Percentiles rank a stretch among this genome's conserved stretches.
These are phyloP conservation scores for Nannobrachium achirus DNA, from an alignment of 2,113 vertebrate species.

Conservation along the genomic window DNA sequence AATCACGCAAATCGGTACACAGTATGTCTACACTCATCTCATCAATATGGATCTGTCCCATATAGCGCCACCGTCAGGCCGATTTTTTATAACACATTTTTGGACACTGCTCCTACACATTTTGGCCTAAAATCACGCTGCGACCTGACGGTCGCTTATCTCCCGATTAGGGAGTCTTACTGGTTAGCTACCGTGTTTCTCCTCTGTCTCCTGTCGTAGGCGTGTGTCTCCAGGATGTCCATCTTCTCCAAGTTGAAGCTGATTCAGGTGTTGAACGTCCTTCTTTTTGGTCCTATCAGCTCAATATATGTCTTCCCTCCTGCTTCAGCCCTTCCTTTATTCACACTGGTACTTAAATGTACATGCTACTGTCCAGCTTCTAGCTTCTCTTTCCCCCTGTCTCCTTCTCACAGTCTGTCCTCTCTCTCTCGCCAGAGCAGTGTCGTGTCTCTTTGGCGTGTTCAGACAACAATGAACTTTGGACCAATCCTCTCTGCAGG, in stretches of 20 bases:
- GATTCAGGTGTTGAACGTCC: neutral
- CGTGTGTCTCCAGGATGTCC: constrained; percentile 83
- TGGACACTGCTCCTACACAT: too few relatives aligned
- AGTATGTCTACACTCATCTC: too few relatives aligned
- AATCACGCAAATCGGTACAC: too few relatives aligned
- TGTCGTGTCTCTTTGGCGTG: constrained; percentile 31
- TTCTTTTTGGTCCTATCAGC: neutral
- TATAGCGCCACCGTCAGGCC: too few relatives aligned
- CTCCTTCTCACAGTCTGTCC: constrained; percentile 3
- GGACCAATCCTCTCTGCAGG: constrained; percentile 54
- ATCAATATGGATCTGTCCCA: too few relatives aligned
- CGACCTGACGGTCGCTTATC: too few relatives aligned
- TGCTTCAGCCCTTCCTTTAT: neutral
- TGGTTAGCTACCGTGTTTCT: constrained; percentile 75
- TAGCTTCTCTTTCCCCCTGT: constrained; percentile 1
- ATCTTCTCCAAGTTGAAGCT: constrained; percentile 57
- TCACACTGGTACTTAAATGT: neutral
- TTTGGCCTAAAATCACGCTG: too few relatives aligned
- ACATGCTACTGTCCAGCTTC: neutral
- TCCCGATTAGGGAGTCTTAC: too few relatives aligned
- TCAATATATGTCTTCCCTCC: neutral
- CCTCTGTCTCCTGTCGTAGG: constrained; percentile 72
- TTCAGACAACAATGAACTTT: constrained; percentile 67
- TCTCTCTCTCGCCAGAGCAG: constrained; percentile 11
- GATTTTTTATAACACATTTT: too few relatives aligned